Percentiles rank a stretch among this genome's conserved stretches.
phyloP scores from a whole-genome alignment of 2,797 vertebrate species.

The Artibeus lituratus region DNA sequence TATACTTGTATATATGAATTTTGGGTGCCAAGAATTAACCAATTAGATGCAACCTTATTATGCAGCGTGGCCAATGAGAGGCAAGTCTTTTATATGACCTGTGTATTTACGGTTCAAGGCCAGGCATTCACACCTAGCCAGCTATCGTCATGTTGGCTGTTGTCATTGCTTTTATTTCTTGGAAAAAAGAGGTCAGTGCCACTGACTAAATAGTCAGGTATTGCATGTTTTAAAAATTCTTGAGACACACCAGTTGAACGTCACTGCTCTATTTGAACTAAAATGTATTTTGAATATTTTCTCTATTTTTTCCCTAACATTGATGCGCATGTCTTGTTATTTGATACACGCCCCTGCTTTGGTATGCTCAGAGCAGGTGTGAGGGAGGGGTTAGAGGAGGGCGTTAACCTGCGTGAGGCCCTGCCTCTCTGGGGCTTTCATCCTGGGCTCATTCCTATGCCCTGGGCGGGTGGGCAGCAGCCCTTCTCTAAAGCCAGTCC shows the following conservation, averaged over 20 bases:
- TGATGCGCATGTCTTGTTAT: not conserved
- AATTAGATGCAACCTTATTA: not conserved
- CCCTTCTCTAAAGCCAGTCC: constrained; percentile 15
- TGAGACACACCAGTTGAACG: not conserved
- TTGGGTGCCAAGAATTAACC: not conserved
- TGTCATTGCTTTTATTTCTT: not conserved
- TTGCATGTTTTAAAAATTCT: not conserved
- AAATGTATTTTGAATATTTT: not conserved
- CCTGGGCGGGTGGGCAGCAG: constrained; percentile 18
- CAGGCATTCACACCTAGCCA: not conserved
- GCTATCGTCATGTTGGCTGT: not conserved
- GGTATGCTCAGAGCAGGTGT: accelerated
- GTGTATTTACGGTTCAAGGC: not conserved
- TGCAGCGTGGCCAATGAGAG: not conserved
- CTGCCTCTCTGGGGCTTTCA: not conserved
- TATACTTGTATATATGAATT: not conserved
- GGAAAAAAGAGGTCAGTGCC: not conserved
- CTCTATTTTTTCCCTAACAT: not conserved
- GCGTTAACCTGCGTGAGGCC: not conserved
- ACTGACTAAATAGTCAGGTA: not conserved
- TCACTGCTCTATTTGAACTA: not conserved
- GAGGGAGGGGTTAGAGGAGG: not conserved
- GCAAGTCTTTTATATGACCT: not conserved
- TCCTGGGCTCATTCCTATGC: not conserved
- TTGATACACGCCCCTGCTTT: not conserved